Percentiles rank a stretch among this genome's conserved stretches.
These are phyloP conservation scores for Callyntrura guangdongensis DNA, from an alignment of 2,888 invertebrate species.

Conservation along the genomic window DNA sequence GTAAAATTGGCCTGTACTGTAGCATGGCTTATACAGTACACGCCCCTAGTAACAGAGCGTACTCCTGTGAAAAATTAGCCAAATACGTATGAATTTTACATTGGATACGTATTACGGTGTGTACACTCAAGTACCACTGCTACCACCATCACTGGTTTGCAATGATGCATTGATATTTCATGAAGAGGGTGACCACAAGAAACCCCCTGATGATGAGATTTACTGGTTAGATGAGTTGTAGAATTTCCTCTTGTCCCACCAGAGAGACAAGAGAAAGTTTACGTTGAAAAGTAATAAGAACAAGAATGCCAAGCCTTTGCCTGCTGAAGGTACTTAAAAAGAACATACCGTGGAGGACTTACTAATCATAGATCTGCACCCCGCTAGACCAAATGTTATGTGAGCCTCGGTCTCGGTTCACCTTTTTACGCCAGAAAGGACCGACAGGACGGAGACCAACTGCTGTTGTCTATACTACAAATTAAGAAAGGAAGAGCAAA, in stretches of 20 bases:
- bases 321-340: neutral
- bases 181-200: constrained; percentile 56
- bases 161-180: constrained; percentile 45
- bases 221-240: constrained; percentile 44
- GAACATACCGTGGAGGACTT: neutral
- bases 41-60: neutral
- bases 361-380: constrained; percentile 2
- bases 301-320: neutral
- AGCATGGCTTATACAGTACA: neutral
- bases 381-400: neutral
- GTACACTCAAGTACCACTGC: constrained; percentile 15
- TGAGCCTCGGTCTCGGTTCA: neutral
- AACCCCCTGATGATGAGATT: constrained; percentile 58
- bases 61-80: constrained; percentile 35
- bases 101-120: neutral
- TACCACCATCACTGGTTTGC: constrained; percentile 11
- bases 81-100: neutral
- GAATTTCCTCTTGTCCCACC: constrained; percentile 55
- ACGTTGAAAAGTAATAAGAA: neutral
- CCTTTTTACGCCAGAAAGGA: constrained; percentile 31
- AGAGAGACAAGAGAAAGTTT: constrained; percentile 51
- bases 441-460: neutral
- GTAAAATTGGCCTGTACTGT: neutral
- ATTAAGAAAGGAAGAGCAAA: constrained; percentile 14
- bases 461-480: constrained; percentile 19